Conservation (phyloP, 2,888 invertebrate species). For the Diplolepis rosae region DNA sequence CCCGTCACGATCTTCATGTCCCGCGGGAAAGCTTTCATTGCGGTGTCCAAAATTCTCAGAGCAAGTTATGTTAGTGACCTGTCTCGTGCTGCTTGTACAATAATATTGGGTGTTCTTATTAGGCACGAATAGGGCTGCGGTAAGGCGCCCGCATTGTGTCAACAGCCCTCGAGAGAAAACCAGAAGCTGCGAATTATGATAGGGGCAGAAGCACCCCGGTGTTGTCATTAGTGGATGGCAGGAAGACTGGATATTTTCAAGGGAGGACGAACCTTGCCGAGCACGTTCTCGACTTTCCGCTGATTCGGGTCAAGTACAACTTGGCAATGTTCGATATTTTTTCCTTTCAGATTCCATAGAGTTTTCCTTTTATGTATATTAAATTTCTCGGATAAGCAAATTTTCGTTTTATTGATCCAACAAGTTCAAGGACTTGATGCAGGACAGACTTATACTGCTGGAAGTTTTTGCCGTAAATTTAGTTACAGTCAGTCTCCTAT, state of each 20-base stretch:
- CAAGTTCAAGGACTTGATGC: no score
- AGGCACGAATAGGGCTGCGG: slow-evolving; percentile 64
- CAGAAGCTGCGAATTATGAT: slow-evolving; percentile 72
- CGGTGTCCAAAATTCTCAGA: slow-evolving; percentile 16
- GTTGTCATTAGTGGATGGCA: slow-evolving; percentile 62
- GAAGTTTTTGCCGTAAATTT: no score
- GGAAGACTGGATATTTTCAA: slow-evolving; percentile 46
- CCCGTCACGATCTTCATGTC: slow-evolving; percentile 62
- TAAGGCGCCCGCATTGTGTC: slow-evolving; percentile 71
- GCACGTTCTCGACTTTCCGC: slow-evolving; percentile 45
- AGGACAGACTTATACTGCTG: no score
- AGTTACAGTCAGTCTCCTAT: no score
- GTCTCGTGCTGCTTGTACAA: slow-evolving; percentile 33
- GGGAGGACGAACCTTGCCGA: slow-evolving; percentile 42
- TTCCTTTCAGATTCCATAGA: no score
- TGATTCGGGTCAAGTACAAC: no score
- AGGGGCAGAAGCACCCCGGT: slow-evolving; percentile 63
- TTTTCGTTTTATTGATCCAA: no score
- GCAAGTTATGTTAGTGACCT: no score
- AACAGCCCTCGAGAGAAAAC: slow-evolving; percentile 64
- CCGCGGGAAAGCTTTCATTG: slow-evolving; percentile 40
- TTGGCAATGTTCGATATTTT: no score
- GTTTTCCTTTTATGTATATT: no score
- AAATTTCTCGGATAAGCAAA: no score
- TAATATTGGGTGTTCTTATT: slow-evolving; percentile 61